Base-by-base conservation (phyloP, 2,888 invertebrate species). In the Chloroclysta siterata region DNA sequence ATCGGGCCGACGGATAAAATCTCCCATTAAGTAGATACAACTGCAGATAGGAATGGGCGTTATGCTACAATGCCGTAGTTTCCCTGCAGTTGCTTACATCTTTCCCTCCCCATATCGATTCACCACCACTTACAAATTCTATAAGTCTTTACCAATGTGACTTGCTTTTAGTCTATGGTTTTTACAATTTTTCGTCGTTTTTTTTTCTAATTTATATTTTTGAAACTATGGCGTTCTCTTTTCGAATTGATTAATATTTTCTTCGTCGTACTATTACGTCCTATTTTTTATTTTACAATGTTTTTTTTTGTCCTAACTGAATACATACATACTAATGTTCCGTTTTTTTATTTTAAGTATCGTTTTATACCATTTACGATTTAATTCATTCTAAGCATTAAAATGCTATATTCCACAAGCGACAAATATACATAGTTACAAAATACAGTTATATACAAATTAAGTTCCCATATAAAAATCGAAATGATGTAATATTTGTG, bases 21-120 rank as follows among this genome's bases (percentile, higher is more conserved):
- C 69, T 66, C 53, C 63, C 66, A 65, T 72, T 67, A 66, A 55
- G 50, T 50, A 64, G 70, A 70, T 78, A 79, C 76, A 83, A 87
- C 87, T 89, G 90, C 90, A 89, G 90, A 89, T 83, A 82, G 79
- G 77, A 84, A 85, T 84, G 86, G 85, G 86, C 87, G 87, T 85
- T 87, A 86, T 85, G 87, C 85, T 85, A 80, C 79, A 80, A 88
- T 90, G 89, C 87, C 88, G 90, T 90, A 90, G 85, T 89, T 83
- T 83, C 79, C 82, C 90, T 89, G 91, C 91, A 91, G 88, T 89
- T 84, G 80, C 84, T 84, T 83, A 87, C 85, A 87, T 87, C 88
- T 89, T 87, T 79, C 77, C 82, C 81, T 80, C 84, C 84, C 87
- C 84, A 88, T 90, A 91, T 91, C 86, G 90, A 91, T 89, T 87